Base-by-base conservation (phyloP, 1,140 invertebrate species). In the Pentalonia nigronervosa region DNA sequence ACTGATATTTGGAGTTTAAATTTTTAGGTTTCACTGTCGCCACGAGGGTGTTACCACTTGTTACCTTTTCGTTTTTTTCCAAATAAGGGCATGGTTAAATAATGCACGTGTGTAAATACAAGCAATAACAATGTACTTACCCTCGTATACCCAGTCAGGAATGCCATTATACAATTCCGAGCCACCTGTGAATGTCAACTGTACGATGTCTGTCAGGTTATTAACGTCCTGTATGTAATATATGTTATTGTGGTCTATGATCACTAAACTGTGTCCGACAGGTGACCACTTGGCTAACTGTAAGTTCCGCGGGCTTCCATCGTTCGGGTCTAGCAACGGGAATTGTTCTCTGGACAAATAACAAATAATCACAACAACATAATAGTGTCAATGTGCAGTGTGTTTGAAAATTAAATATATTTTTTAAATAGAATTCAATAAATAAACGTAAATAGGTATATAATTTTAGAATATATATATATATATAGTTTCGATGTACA, bases 121-220 rank as follows among this genome's bases (percentile, higher is more conserved):
- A 76, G 6, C 8, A 3, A 4, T 4, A 45, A 86, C 17, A 87
- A 48, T 17, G 20, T 36, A 93, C 94, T 93, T 94, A 97, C 97
- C 97, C 96, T 98, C 97, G 95, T 98, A 98, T 45, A 98, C 96
- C 97, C 97, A 98, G 95, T 98, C 97, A 9, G 97, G 97, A 56
- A 98, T 95, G 45, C 97, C 97, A 95, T 98, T 98, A 95, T 96
- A 97, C 93, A 98, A 95, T 34, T 95, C 95, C 23, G 95, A 96
- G 20, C 41, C 81, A 17, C 91, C 91, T 2, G 76, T 93, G 0
- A 50, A 21, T 20, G 91, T 41, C 8, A 93, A 76, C 56, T 86
- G 91, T 86, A 50, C 11, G n/a, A 95, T 95, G 25, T 95, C 94
- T 7, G 95, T 96, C 45, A 95, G 96, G 17, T 94, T 95, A 3